Base-by-base conservation (phyloP, 2,888 invertebrate genomes). In the Keiferia lycopersicella region DNA sequence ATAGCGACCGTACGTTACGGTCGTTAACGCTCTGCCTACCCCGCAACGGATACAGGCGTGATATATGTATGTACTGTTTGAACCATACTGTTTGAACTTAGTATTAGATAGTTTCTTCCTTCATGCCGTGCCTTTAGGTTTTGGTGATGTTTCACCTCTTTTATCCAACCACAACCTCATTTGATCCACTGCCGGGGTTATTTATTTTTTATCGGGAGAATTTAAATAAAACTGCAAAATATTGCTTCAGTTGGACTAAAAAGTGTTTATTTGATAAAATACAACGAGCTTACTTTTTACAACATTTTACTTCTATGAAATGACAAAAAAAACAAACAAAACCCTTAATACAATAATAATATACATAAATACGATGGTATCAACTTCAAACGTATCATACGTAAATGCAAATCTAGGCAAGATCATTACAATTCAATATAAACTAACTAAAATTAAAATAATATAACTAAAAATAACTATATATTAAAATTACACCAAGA, bases 181-280 rank as follows among this genome's bases (percentile, higher is more conserved):
- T 34, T 34, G 34, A 8, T 34, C n/a, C n/a, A n/a, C n/a, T n/a
- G 16, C 8, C 2, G 11, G 22, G n/a, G 18, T 11, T 1, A 18
- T 51, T 30, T 38, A 30, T 39, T 16, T 38, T n/a, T 20, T 18
- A 20, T 59, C 22, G 2, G 2, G 22, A n/a, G 7, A 11, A 53
- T 39, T 22, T 62, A 85, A 89, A 88, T 85, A 83, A 91, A 91
- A 90, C 83, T 75, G 77, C 85, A 70, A 69, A 72, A 67, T 89
- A 87, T 90, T 88, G 89, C 88, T 91, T 91, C 90, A 91, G 91
- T 91, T 91, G 91, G 91, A 91, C 91, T 91, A 91, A 91, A 91
- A 91, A 91, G 91, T 91, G 91, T 91, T 91, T 91, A 91, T 90
- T 91, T 90, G 91, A 91, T 91, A 91, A 91, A 91, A 91, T 91